Conservation (phyloP, 2,888 invertebrate genomes). For the Caenorhabditis becei region DNA sequence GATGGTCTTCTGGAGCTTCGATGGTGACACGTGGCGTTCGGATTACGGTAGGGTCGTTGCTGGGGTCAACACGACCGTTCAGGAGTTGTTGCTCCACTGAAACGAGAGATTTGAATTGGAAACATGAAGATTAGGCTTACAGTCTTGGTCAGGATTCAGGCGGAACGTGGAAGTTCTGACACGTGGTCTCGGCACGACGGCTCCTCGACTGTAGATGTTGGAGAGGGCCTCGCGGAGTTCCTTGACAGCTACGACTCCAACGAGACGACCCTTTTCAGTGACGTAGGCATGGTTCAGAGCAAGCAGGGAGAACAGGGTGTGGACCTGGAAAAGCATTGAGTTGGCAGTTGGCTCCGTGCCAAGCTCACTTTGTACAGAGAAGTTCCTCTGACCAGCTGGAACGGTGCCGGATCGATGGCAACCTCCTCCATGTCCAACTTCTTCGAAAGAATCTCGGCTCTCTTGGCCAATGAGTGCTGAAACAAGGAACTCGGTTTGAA, state of each 20-base stretch:
- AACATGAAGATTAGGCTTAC: conserved; percentile 12
- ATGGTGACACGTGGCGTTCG: conserved; percentile 47
- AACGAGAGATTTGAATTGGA: neutral
- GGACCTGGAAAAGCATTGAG: conserved; percentile 90
- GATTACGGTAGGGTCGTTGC: conserved; percentile 1
- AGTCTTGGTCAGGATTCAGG: conserved; percentile 46
- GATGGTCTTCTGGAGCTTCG: conserved; percentile 22
- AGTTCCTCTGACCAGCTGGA: conserved; percentile 80
- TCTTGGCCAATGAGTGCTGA: conserved; percentile 71
- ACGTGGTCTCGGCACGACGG: conserved; percentile 66
- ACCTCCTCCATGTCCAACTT: conserved; percentile 81
- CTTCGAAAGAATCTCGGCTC: conserved; percentile 70
- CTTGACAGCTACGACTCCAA: conserved; percentile 95
- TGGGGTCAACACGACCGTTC: neutral
- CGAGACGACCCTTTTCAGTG: conserved; percentile 94
- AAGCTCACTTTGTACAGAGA: conserved; percentile 79
- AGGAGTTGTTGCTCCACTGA: conserved; percentile 36
- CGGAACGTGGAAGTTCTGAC: conserved; percentile 59
- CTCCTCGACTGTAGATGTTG: conserved; percentile 80
- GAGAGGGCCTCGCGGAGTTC: conserved; percentile 84
- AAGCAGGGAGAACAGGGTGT: conserved; percentile 97
- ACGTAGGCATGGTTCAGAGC: conserved; percentile 99
- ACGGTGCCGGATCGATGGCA: conserved; percentile 92
- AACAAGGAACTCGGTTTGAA: conserved; percentile 16
- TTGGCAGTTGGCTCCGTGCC: too few species aligned